A percentile compares a stretch with the other conserved stretches of the same genome.
Evolutionary conservation across 2,888 invertebrate species (phyloP).

Genomic region (Eretmocerus hayati): DNA sequence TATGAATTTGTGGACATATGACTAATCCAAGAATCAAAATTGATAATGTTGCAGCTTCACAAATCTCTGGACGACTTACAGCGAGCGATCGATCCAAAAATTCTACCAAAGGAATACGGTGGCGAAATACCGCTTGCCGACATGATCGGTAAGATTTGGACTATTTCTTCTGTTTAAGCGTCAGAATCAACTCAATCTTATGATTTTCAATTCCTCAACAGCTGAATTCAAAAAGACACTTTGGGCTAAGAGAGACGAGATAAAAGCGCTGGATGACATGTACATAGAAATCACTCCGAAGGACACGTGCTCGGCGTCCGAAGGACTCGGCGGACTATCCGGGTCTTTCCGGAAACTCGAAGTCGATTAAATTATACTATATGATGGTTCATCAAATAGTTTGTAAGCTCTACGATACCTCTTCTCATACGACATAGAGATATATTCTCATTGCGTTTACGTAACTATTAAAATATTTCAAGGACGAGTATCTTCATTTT

Average conservation of each 20-base stretch:
- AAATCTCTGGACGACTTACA: constrained; percentile 66
- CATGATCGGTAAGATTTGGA: constrained; percentile 61
- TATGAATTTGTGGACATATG: too few relatives aligned
- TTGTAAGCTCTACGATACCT: too few relatives aligned
- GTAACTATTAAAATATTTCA: too few relatives aligned
- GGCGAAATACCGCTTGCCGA: constrained; percentile 73
- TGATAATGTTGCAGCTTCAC: constrained; percentile 56
- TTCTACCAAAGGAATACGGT: constrained; percentile 82
- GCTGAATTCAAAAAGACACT: constrained; percentile 57
- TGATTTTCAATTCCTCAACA: constrained; percentile 21
- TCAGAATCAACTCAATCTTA: neutral
- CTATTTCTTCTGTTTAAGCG: neutral
- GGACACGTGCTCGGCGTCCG: constrained; percentile 52
- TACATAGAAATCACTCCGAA: constrained; percentile 59
- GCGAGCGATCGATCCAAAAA: constrained; percentile 63
- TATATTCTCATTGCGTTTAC: too few relatives aligned
- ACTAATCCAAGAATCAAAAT: neutral
- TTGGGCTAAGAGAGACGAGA: constrained; percentile 56
- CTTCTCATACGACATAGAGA: too few relatives aligned
- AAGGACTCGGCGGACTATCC: constrained; percentile 67
- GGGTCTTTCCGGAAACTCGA: constrained; percentile 80
- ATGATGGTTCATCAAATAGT: too few relatives aligned
- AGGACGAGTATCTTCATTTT: too few relatives aligned
- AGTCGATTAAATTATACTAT: constrained; percentile 67
- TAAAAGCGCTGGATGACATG: constrained; percentile 70